Evolutionary conservation across 2,113 vertebrate genomes (phyloP).

Genomic region (Catharus fuscescens): DNA sequence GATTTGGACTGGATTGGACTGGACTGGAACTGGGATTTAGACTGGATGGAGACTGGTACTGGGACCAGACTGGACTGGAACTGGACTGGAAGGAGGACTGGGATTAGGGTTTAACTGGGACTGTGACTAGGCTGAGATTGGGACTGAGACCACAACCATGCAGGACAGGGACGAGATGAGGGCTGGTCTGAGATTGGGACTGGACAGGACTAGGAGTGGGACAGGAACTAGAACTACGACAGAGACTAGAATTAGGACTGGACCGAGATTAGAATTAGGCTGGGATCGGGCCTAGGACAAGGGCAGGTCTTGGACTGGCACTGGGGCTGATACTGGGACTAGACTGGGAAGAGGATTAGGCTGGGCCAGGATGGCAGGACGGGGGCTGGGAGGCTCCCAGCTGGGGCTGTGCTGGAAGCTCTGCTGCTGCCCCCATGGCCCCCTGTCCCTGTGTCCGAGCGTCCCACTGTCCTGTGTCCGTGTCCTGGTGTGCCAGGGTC

Average conservation of each 20-base stretch:
- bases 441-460: rapidly evolving
- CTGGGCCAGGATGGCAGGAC: neutral
- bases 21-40: neutral
- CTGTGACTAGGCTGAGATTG: neutral
- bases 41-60: neutral
- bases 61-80: neutral
- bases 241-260: no score
- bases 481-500: neutral
- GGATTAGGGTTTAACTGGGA: neutral
- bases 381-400: neutral
- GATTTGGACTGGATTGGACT: neutral
- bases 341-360: neutral
- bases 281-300: neutral
- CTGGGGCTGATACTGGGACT: neutral
- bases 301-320: neutral
- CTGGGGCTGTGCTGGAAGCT: neutral
- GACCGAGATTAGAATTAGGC: neutral
- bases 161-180: neutral
- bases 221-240: neutral
- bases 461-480: neutral
- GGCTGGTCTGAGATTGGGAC: rapidly evolving
- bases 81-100: neutral
- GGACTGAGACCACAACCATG: neutral
- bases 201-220: neutral
- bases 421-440: neutral